phyloP scores from a whole-genome alignment of 2,113 vertebrate species.

The Lepus americanus region DNA sequence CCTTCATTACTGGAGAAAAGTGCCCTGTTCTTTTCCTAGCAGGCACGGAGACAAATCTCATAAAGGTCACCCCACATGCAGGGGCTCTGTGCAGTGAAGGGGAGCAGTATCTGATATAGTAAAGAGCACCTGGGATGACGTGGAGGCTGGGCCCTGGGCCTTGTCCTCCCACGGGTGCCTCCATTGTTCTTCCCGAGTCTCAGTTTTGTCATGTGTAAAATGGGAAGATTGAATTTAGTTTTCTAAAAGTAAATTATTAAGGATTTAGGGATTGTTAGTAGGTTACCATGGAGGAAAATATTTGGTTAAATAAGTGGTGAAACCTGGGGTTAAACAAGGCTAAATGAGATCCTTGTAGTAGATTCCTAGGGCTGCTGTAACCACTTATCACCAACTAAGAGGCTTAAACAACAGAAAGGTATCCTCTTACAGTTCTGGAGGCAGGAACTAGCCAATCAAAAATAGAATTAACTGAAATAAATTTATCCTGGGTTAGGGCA shows the following conservation, averaged over 20 bases:
- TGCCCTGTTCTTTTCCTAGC: not conserved
- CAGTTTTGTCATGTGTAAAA: not conserved
- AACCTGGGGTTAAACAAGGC: not conserved
- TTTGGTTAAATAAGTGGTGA: not conserved
- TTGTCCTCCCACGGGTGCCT: rapidly evolving
- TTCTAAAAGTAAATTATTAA: not conserved
- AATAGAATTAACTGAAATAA: not conserved
- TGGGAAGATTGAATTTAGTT: not conserved
- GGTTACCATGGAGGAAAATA: not conserved
- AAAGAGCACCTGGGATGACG: not conserved
- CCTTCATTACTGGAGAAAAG: not conserved
- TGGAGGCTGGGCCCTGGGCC: too few relatives aligned
- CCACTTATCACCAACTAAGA: not conserved
- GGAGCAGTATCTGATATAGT: too few relatives aligned
- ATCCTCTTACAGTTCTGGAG: not conserved
- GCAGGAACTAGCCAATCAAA: not conserved
- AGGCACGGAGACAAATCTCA: not conserved
- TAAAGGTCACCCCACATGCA: not conserved
- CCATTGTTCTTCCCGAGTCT: not conserved
- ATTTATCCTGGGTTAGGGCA: too few relatives aligned
- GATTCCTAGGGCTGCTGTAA: not conserved
- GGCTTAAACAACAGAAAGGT: not conserved
- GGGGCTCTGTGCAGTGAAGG: not conserved
- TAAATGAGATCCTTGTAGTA: not conserved
- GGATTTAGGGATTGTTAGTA: not conserved